phyloP scores from a whole-genome alignment of 1,140 invertebrate genomes.

The Microplitis demolitor region DNA sequence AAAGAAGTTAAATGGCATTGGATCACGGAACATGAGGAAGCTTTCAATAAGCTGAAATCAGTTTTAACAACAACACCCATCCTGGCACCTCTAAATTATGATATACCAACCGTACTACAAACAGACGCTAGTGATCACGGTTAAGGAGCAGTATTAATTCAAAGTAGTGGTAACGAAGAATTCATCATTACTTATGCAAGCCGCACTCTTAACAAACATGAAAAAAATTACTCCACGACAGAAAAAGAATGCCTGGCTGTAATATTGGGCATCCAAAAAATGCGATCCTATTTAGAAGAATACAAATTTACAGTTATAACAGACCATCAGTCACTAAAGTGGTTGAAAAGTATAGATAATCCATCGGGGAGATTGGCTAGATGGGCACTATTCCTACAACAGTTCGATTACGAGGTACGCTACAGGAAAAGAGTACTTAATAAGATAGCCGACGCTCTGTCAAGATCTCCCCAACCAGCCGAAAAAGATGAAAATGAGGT shows the following conservation, averaged over 20 bases:
- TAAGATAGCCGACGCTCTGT: constrained; percentile 48
- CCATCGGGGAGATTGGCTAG: constrained; percentile 50
- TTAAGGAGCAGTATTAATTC: constrained; percentile 40
- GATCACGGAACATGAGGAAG: constrained; percentile 22
- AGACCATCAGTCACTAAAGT: constrained; percentile 57
- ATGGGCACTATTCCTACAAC: constrained; percentile 55
- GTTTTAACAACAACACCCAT: not conserved
- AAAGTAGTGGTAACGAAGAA: constrained; percentile 33
- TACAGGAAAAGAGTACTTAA: constrained; percentile 50
- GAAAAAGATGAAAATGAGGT: not conserved
- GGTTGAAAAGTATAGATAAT: constrained; percentile 53
- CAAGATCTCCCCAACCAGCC: constrained; percentile 1
- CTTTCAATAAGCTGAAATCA: not conserved
- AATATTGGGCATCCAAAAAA: constrained; percentile 53
- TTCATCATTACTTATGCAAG: constrained; percentile 53
- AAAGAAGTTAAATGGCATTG: constrained; percentile 41
- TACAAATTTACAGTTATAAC: constrained; percentile 57
- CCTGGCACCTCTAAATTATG: constrained; percentile 36
- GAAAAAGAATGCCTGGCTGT: constrained; percentile 60
- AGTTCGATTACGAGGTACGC: constrained; percentile 50
- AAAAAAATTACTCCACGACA: constrained; percentile 55
- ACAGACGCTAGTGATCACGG: constrained; percentile 43
- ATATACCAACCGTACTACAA: constrained; percentile 37
- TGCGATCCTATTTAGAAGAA: constrained; percentile 52
- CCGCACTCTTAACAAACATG: constrained; percentile 40